Evolutionary conservation across 2,113 vertebrate genomes (phyloP), one percentile per base, ranked within the genome.

Genomic region (Saccopteryx leptura): DNA sequence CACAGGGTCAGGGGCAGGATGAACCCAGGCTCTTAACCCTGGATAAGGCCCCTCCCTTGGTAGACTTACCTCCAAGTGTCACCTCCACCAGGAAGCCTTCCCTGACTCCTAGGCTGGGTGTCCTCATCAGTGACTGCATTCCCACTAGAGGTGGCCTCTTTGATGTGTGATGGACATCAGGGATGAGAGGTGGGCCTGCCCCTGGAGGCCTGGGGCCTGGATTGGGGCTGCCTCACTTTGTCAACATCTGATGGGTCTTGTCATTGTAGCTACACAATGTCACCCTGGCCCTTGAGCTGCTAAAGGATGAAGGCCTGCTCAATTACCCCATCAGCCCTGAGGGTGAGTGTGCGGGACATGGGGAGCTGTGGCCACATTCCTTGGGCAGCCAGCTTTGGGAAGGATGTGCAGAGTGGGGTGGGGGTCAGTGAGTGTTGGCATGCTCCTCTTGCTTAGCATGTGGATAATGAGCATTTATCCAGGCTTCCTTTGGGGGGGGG

Each of bases 181-280:
- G 48, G 28, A 1, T 19, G 48, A 24, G 13, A 76, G 71, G 52
- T 2, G 39, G 65, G 54, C 52, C 65, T 50, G 33, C 50, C 18
- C 5, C 17, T 10, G 24, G 48, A 75, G 68, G 23, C 12, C 17
- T 60, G 0, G 19, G 76, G 33, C 39, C 56, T 9, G 31, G 63
- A 14, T 7, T 10, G 76, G 69, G 23, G 26, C 9, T 5, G 11
- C 48, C n/a, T 10, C 46, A 0, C 15, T 31, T 9, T 19, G 21
- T 87, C 28, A 10, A 11, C 48, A 1, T 52, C 19, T 2, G 4
- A 31, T 0, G 8, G 68, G 3, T 31, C 69, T 86, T 89, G 3
- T 93, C 11, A 3, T 85, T 15, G 50, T 48, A 99, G 99, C 95
- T 99, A 48, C 99, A 99, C 94, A 99, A 99, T 0, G 99, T 99